A percentile compares a stretch with the other conserved stretches of the same genome.
These are phyloP conservation scores for Hesperia comma DNA, from an alignment of 2,888 invertebrate species.

Conservation along the genomic window DNA sequence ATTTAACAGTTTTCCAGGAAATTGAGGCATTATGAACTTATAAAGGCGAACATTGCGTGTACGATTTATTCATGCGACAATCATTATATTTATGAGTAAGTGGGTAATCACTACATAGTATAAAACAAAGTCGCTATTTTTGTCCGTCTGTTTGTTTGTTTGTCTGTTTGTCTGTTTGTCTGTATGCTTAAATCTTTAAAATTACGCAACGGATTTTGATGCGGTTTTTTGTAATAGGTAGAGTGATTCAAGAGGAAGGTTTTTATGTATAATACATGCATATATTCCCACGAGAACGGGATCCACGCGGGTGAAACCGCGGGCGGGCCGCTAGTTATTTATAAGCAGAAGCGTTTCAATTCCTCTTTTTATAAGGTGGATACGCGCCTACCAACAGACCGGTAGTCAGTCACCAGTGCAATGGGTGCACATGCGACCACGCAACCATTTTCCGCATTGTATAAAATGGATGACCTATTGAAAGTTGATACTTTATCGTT, in stretches of 20 bases:
- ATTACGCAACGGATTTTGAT: too few species aligned
- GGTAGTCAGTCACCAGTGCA: neutral
- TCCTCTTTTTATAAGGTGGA: constrained; percentile 18
- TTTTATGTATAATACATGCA: too few species aligned
- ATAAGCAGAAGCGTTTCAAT: constrained; percentile 30
- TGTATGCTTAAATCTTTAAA: too few species aligned
- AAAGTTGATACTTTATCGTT: neutral
- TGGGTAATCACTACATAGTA: too few species aligned
- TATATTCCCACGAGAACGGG: too few species aligned
- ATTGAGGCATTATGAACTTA: neutral
- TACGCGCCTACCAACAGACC: neutral
- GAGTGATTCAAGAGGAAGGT: too few species aligned
- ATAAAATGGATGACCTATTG: neutral
- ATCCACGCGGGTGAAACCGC: too few species aligned
- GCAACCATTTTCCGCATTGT: constrained; percentile 1
- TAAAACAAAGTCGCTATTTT: too few species aligned
- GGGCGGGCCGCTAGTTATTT: too few species aligned
- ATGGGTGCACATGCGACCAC: neutral
- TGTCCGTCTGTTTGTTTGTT: too few species aligned
- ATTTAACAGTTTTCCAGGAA: neutral
- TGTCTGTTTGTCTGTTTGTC: too few species aligned
- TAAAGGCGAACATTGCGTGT: constrained; percentile 30
- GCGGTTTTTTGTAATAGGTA: too few species aligned
- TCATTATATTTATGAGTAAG: constrained; percentile 28
- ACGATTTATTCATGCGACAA: constrained; percentile 35